These are phyloP conservation scores for Rhogogaster chlorosoma DNA, from an alignment of 2,888 invertebrate species.

Conservation along the genomic window DNA sequence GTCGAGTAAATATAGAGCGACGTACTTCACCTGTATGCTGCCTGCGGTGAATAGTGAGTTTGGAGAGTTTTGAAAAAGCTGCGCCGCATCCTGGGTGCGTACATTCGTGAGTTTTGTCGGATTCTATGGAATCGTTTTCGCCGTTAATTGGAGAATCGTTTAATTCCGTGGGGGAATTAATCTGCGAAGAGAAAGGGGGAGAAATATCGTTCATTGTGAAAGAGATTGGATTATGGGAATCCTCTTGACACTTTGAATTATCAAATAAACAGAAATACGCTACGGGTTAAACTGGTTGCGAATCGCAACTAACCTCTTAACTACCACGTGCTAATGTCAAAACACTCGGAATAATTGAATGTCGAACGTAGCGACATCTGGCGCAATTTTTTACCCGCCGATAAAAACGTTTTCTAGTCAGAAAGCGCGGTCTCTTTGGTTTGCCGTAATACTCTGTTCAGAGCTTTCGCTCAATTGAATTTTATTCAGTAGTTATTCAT, in stretches of 20 bases:
- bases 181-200: neutral
- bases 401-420: neutral
- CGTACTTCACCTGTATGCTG: constrained; percentile 82
- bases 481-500: too few relatives aligned
- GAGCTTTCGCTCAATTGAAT: neutral
- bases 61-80: constrained; percentile 79
- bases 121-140: neutral
- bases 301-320: neutral
- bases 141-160: neutral
- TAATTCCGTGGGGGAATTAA: neutral
- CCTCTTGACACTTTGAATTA: neutral
- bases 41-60: constrained; percentile 80
- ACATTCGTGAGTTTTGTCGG: constrained; percentile 76
- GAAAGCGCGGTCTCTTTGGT: too few relatives aligned
- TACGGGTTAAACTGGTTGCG: neutral
- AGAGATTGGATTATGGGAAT: neutral
- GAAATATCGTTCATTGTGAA: neutral
- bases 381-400: neutral
- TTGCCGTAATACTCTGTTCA: too few relatives aligned
- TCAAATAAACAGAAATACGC: neutral
- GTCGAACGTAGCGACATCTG: neutral
- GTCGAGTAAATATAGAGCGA: constrained; percentile 41
- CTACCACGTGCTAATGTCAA: neutral
- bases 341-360: neutral
- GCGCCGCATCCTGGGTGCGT: constrained; percentile 78